Conservation (phyloP, 2,888 invertebrate genomes). For the Melanchra persicariae region DNA sequence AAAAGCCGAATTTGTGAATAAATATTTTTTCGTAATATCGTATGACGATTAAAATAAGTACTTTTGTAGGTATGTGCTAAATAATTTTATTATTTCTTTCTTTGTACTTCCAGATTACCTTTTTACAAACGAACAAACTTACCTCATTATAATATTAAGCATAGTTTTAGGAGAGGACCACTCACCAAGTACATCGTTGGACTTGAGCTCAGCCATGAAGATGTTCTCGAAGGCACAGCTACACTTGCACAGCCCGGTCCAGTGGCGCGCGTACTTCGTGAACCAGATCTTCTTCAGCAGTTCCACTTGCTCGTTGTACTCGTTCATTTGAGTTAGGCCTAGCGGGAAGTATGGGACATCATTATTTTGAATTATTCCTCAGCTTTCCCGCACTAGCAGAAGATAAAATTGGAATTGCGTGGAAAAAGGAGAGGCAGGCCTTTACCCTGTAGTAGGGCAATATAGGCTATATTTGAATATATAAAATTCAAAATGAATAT, state of each 20-base stretch:
- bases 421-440: too few species aligned
- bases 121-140: too few species aligned
- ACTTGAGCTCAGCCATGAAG: slow-evolving; percentile 96
- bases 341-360: background rate
- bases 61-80: too few species aligned
- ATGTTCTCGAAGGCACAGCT: slow-evolving; percentile 98
- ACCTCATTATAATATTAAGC: background rate
- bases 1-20: too few species aligned
- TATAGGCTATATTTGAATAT: background rate
- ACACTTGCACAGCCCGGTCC: slow-evolving; percentile 94
- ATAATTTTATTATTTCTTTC: too few species aligned
- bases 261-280: slow-evolving; percentile 95
- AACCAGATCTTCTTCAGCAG: slow-evolving; percentile 94
- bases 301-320: slow-evolving; percentile 90
- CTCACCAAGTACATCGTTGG: slow-evolving; percentile 92
- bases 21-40: too few species aligned
- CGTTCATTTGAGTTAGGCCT: slow-evolving; percentile 92
- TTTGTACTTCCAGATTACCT: too few species aligned
- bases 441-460: too few species aligned
- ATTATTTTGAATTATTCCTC: background rate
- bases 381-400: background rate
- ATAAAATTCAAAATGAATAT: background rate
- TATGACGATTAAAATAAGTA: too few species aligned
- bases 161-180: background rate
- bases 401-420: too few species aligned